These are phyloP conservation scores for Pseudobourletiella spinata DNA, from an alignment of 1,140 invertebrate genomes.

Conservation along the genomic window DNA sequence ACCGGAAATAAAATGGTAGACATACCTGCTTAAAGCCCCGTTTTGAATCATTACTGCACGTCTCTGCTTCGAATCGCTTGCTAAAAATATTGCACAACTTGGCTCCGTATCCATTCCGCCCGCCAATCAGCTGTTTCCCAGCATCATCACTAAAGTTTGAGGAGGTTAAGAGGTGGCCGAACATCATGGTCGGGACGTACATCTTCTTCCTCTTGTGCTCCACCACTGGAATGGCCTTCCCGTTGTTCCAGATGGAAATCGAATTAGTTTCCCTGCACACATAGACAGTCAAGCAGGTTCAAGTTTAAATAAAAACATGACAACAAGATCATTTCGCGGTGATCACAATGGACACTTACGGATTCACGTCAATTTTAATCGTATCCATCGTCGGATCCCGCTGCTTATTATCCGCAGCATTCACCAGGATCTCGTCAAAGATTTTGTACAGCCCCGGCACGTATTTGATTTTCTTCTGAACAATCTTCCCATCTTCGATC, in stretches of 20 bases:
- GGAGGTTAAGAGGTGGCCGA: constrained; percentile 95
- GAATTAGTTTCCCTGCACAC: constrained; percentile 86
- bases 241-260: constrained; percentile 96
- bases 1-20: too few species aligned
- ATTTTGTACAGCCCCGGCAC: constrained; percentile 99
- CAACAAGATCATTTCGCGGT: too few species aligned
- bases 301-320: too few species aligned
- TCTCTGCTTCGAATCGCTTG: constrained; percentile 93
- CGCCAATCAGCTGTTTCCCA: constrained; percentile 93
- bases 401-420: constrained; percentile 99
- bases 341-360: constrained; percentile 74
- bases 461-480: constrained; percentile 79
- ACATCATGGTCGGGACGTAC: constrained; percentile 99
- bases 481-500: constrained; percentile 68
- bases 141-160: constrained; percentile 99
- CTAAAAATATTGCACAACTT: constrained; percentile 99
- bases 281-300: too few species aligned
- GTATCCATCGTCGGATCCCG: constrained; percentile 87
- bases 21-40: constrained; percentile 76
- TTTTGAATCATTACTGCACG: constrained; percentile 76
- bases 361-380: constrained; percentile 94
- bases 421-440: constrained; percentile 99
- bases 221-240: constrained; percentile 94
- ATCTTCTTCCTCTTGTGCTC: constrained; percentile 98
- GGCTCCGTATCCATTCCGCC: constrained; percentile 97